phyloP scores from a whole-genome alignment of 2,888 invertebrate genomes.

The Cataglyphis cursor region DNA sequence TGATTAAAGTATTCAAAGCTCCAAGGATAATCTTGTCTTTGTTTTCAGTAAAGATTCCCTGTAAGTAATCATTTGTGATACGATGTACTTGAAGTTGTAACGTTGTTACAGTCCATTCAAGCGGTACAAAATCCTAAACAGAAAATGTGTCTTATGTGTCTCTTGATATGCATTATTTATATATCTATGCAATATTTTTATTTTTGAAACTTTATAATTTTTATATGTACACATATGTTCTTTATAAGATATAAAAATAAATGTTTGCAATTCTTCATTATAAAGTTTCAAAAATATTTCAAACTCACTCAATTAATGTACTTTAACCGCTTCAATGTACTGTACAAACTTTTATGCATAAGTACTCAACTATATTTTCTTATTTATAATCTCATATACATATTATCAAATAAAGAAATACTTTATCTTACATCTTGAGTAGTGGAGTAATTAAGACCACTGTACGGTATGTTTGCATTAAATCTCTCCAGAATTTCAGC shows the following conservation, averaged over 20 bases:
- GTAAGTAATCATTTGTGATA: slow-evolving; percentile 85
- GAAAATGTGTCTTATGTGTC: slow-evolving; percentile 62
- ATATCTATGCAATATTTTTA: slow-evolving; percentile 25
- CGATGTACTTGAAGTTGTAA: slow-evolving; percentile 81
- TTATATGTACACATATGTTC: not conserved
- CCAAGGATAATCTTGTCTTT: slow-evolving; percentile 98
- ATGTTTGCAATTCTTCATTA: not conserved
- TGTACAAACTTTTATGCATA: slow-evolving; percentile 49
- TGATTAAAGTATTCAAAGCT: slow-evolving; percentile 94
- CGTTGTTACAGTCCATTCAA: slow-evolving; percentile 84
- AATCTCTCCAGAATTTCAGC: slow-evolving; percentile 96
- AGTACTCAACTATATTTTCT: slow-evolving; percentile 25
- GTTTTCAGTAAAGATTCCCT: slow-evolving; percentile 99
- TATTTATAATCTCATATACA: slow-evolving; percentile 26
- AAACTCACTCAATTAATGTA: slow-evolving; percentile 23
- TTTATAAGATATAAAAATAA: not conserved
- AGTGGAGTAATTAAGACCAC: slow-evolving; percentile 97
- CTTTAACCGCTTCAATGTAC: slow-evolving; percentile 75
- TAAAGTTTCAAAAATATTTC: slow-evolving; percentile 38
- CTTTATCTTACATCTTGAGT: slow-evolving; percentile 95
- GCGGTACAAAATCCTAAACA: slow-evolving; percentile 83
- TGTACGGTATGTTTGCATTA: slow-evolving; percentile 99
- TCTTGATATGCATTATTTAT: slow-evolving; percentile 44
- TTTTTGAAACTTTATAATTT: slow-evolving; percentile 36
- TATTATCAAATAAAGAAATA: slow-evolving; percentile 37